Evolutionary conservation across 2,113 vertebrate genomes (phyloP).

Genomic region (Terrapene triunguis): DNA sequence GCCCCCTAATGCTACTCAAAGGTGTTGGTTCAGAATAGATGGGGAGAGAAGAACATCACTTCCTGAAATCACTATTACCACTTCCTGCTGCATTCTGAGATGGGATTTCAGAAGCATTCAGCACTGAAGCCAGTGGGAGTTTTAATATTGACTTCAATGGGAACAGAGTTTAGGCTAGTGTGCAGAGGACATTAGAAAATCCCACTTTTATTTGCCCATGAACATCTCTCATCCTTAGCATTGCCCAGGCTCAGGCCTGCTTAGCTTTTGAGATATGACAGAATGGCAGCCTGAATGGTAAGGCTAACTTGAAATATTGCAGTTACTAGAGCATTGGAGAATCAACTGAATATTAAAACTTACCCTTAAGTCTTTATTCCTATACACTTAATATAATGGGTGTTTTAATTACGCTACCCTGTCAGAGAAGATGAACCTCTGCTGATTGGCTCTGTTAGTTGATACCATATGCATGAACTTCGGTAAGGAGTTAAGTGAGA

Average conservation of each 20-base stretch:
- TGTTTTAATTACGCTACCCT: neutral
- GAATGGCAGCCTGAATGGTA: neutral
- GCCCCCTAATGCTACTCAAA: neutral
- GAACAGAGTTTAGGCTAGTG: neutral
- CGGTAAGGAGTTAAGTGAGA: no score
- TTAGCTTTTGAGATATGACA: neutral
- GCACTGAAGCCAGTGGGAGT: fast-evolving
- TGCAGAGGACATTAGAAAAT: neutral
- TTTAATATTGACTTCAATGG: neutral
- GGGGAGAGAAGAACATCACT: neutral
- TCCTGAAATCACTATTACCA: neutral
- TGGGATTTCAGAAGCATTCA: neutral
- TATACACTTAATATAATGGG: neutral
- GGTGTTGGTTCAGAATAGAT: neutral
- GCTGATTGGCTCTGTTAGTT: no score
- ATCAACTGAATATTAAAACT: neutral
- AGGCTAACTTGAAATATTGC: neutral
- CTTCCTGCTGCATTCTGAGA: neutral
- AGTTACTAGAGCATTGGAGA: neutral
- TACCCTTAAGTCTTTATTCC: neutral
- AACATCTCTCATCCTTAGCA: neutral
- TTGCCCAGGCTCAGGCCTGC: neutral
- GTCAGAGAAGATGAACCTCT: no score
- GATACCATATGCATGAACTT: no score
- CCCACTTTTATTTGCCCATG: neutral